phyloP scores from a whole-genome alignment of 1,140 invertebrate species.

The Diachasma alloeum region DNA sequence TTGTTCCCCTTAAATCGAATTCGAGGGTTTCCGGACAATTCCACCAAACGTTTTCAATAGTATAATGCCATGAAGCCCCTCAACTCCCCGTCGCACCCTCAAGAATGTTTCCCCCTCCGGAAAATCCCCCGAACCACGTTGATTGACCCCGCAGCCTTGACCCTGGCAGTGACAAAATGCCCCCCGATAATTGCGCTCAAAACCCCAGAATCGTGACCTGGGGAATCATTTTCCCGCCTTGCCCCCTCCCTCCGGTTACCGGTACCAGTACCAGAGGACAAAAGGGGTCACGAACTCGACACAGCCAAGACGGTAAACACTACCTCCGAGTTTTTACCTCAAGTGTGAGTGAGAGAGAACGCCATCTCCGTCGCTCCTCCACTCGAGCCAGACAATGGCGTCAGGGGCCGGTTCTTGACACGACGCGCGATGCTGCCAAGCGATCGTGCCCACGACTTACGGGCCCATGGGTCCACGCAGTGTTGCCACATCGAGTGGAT shows the following conservation, averaged over 20 bases:
- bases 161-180: neutral
- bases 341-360: constrained; percentile 28
- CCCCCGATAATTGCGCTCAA: neutral
- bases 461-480: constrained; percentile 17
- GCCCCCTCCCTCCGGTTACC: neutral
- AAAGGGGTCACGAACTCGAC: constrained; percentile 48
- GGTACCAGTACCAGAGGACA: constrained; percentile 22
- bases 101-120: no score
- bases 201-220: neutral
- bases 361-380: constrained; percentile 18
- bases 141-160: neutral
- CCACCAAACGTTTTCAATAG: no score
- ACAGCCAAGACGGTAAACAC: constrained; percentile 41
- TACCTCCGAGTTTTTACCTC: neutral
- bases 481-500: constrained; percentile 30
- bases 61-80: no score
- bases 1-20: no score
- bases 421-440: constrained; percentile 36
- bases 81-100: no score
- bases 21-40: no score
- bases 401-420: constrained; percentile 61
- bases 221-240: constrained; percentile 21
- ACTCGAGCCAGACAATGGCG: constrained; percentile 54
- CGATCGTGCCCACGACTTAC: neutral
- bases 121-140: no score